phyloP scores from a whole-genome alignment of 2,113 vertebrate species.

The Lasiurus cinereus region DNA sequence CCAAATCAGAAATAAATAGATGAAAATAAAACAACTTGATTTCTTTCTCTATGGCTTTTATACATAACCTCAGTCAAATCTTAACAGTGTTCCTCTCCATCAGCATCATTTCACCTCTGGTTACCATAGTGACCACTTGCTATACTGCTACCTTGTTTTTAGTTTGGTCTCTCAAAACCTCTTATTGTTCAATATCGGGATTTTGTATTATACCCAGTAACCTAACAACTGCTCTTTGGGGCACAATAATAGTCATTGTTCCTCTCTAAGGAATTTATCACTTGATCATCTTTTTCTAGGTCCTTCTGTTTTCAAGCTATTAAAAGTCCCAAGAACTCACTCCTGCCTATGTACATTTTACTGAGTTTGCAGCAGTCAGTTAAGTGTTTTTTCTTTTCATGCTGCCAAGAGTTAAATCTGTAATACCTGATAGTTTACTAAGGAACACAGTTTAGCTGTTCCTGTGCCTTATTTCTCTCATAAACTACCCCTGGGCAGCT shows the following conservation, averaged over 20 bases:
- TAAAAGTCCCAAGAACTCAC: conserved; percentile 37
- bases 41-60: neutral
- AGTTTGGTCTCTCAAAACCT: conserved; percentile 12
- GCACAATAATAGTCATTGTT: conserved; percentile 55
- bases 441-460: conserved; percentile 34
- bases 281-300: conserved; percentile 30
- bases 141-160: conserved; percentile 2
- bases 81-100: neutral
- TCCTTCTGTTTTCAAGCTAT: conserved; percentile 47
- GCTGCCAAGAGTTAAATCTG: conserved; percentile 45
- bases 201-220: conserved; percentile 33
- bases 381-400: conserved; percentile 35
- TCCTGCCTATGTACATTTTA: neutral
- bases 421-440: conserved; percentile 57
- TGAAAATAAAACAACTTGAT: neutral
- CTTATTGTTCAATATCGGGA: conserved; percentile 53
- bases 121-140: conserved; percentile 55
- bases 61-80: neutral
- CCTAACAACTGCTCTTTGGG: conserved; percentile 19
- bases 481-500: neutral
- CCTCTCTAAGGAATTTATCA: conserved; percentile 51
- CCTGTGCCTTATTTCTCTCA: conserved; percentile 34
- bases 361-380: conserved; percentile 9
- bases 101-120: conserved; percentile 35
- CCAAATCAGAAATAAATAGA: conserved; percentile 36